Conservation (phyloP, 2,888 invertebrate species). For the Dromius quadrimaculatus region DNA sequence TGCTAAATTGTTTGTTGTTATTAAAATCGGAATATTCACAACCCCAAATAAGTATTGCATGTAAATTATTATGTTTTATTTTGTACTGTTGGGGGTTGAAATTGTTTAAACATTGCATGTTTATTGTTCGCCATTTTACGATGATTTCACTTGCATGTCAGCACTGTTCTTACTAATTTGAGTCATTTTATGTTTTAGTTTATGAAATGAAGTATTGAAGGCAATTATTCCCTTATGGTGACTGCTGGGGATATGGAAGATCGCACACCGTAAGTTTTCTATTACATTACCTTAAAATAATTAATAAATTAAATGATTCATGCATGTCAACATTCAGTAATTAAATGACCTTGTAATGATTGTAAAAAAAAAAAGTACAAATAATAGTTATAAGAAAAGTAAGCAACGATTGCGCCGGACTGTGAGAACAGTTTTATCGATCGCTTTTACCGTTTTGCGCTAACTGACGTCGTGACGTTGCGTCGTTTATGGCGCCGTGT, state of each 20-base stretch:
- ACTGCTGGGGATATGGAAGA: slow-evolving; percentile 57
- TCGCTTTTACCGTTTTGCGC: slow-evolving; percentile 34
- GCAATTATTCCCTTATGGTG: slow-evolving; percentile 54
- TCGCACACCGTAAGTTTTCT: slow-evolving; percentile 55
- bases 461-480: slow-evolving; percentile 39
- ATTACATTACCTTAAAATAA: not conserved
- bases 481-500: slow-evolving; percentile 36
- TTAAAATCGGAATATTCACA: slow-evolving; percentile 5
- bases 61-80: not conserved
- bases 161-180: slow-evolving; percentile 36
- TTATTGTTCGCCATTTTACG: slow-evolving; percentile 49
- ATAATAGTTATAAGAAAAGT: no score
- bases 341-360: no score
- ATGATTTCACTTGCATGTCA: slow-evolving; percentile 41
- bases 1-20: not conserved
- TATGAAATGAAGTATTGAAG: slow-evolving; percentile 45
- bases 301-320: slow-evolving; percentile 23
- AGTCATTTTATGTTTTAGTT: slow-evolving; percentile 37
- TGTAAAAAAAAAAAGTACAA: no score
- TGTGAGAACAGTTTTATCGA: slow-evolving; percentile 17
- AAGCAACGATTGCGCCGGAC: slow-evolving; percentile 18
- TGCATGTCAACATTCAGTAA: slow-evolving; percentile 9
- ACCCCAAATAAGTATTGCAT: not conserved
- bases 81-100: slow-evolving; percentile 17
- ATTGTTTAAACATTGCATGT: slow-evolving; percentile 42